Percentiles rank a stretch among this genome's conserved stretches.
phyloP scores from a whole-genome alignment of 2,888 invertebrate genomes.

The Sinohyriopsis cumingii region DNA sequence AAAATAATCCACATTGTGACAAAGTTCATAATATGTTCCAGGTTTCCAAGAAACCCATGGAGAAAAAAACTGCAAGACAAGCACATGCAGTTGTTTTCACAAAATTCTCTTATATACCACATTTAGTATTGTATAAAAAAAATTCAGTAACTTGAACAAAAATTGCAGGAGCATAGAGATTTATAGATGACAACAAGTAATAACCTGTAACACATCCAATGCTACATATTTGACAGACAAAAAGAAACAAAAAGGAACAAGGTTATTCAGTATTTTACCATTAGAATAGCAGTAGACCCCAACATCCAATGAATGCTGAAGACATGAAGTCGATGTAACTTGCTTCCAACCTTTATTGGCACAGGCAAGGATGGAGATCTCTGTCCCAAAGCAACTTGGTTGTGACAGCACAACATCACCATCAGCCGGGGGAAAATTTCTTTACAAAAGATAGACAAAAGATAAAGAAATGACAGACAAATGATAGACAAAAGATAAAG shows the following conservation, averaged over 20 bases:
- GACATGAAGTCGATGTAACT: slow-evolving; percentile 17
- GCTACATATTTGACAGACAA: slow-evolving; percentile 11
- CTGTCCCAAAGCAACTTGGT: slow-evolving; percentile 49
- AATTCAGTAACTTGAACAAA: not conserved
- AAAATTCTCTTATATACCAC: too few species aligned
- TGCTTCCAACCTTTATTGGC: slow-evolving; percentile 45
- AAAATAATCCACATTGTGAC: too few species aligned
- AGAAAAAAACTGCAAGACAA: too few species aligned
- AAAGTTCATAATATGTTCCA: too few species aligned
- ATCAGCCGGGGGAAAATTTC: slow-evolving; percentile 30
- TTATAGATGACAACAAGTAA: not conserved
- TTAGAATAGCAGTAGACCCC: slow-evolving; percentile 54
- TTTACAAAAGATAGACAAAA: slow-evolving; percentile 17
- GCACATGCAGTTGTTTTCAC: too few species aligned
- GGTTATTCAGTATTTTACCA: slow-evolving; percentile 28
- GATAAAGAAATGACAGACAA: too few species aligned
- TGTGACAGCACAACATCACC: slow-evolving; percentile 41
- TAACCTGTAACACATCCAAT: not conserved
- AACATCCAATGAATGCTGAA: slow-evolving; percentile 40
- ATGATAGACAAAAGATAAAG: too few species aligned
- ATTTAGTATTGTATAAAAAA: not conserved
- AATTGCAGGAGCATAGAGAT: not conserved
- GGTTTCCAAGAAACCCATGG: too few species aligned
- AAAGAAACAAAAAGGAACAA: not conserved
- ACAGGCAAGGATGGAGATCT: slow-evolving; percentile 50